Conservation (phyloP, 2,888 invertebrate species). For the Oxytorus armatus region DNA sequence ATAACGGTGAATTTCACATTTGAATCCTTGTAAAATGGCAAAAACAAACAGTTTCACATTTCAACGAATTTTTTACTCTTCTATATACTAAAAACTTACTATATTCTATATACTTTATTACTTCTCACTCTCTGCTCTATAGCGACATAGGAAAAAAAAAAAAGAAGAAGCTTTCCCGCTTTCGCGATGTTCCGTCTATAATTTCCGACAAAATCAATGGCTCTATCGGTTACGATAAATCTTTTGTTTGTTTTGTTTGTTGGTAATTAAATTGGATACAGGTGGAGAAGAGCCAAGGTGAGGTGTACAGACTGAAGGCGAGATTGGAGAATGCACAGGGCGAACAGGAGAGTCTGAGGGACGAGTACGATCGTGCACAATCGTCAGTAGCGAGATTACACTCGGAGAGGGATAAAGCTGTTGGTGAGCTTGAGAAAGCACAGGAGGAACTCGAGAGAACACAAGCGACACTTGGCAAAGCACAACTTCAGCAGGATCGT, state of each 20-base stretch:
- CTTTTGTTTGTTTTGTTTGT: conserved; percentile 20
- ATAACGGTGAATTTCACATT: conserved; percentile 3
- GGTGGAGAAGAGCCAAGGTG: conserved; percentile 96
- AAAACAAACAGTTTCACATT: conserved; percentile 5
- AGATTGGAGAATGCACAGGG: conserved; percentile 97
- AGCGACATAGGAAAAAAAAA: conserved; percentile 52
- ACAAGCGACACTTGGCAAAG: conserved; percentile 95
- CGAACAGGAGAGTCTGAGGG: conserved; percentile 96
- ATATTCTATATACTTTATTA: conserved; percentile 6
- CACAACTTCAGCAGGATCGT: conserved; percentile 96
- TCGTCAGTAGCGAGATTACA: conserved; percentile 93
- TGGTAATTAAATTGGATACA: conserved; percentile 60
- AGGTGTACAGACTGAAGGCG: conserved; percentile 96
- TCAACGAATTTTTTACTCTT: conserved; percentile 48
- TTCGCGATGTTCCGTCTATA: conserved; percentile 52
- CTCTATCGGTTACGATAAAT: conserved; percentile 20
- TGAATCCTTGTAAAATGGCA: neutral
- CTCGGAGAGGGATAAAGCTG: conserved; percentile 94
- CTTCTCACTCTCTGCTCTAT: conserved; percentile 54
- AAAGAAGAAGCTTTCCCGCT: conserved; percentile 58
- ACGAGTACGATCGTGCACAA: conserved; percentile 95
- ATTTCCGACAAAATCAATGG: conserved; percentile 4
- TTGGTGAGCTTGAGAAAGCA: conserved; percentile 93
- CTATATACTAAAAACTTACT: neutral
- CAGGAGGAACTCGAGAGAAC: conserved; percentile 95